Conservation (phyloP, 2,113 vertebrate genomes). For the Leptosomus discolor region DNA sequence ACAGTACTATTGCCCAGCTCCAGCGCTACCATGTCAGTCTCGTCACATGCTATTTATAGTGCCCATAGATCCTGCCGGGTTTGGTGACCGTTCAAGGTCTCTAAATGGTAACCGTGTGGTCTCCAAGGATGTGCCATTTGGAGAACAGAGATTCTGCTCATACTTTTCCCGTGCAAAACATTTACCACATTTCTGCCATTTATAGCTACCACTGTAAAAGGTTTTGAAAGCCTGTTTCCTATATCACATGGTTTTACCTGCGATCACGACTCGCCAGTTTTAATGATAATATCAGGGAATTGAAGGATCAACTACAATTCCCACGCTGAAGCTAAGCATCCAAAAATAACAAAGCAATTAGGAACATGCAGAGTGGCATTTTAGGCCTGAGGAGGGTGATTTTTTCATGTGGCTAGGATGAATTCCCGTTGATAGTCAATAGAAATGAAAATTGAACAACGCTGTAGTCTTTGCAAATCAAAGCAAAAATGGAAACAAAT, state of each 20-base stretch:
- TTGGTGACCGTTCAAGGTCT: background rate
- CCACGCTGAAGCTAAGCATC: background rate
- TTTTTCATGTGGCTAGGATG: background rate
- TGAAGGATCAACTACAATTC: background rate
- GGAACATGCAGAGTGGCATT: background rate
- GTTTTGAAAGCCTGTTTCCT: background rate
- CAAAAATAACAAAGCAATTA: slow-evolving; percentile 45
- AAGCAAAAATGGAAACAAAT: background rate
- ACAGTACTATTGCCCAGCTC: background rate
- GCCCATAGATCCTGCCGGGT: background rate
- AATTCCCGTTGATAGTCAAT: background rate
- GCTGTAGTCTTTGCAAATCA: background rate
- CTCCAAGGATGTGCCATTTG: background rate
- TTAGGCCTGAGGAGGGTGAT: background rate
- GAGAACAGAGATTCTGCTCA: background rate
- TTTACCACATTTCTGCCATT: background rate
- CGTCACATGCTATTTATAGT: background rate
- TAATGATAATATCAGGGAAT: background rate
- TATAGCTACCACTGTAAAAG: background rate
- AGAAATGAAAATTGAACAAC: background rate
- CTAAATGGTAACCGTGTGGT: background rate
- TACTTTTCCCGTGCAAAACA: background rate
- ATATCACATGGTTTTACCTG: background rate
- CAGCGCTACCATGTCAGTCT: background rate
- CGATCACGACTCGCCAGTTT: background rate